phyloP scores from a whole-genome alignment of 1,140 invertebrate species.

The Drosophila bipectinata region DNA sequence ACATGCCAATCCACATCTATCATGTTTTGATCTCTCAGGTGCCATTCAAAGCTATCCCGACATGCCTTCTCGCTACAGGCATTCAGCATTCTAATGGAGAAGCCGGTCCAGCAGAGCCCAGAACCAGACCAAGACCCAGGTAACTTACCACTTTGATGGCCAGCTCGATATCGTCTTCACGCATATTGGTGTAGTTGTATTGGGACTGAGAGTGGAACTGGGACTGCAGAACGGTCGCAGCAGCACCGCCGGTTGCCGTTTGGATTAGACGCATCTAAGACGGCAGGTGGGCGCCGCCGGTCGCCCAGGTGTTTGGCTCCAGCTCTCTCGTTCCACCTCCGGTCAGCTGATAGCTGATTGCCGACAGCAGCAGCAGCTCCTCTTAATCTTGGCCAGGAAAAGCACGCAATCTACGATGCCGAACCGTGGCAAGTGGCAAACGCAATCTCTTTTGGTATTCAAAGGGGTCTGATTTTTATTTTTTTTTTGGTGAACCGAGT shows the following conservation, averaged over 20 bases:
- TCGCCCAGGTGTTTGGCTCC: slow-evolving; percentile 37
- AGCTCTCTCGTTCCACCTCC: slow-evolving; percentile 10
- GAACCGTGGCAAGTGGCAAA: slow-evolving; percentile 8
- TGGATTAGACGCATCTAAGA: slow-evolving; percentile 74
- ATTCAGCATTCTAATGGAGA: slow-evolving; percentile 38
- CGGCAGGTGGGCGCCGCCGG: slow-evolving; percentile 46
- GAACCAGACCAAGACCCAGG: background rate
- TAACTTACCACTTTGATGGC: slow-evolving; percentile 90
- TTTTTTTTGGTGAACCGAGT: slow-evolving; percentile 23
- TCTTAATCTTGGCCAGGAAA: slow-evolving; percentile 8
- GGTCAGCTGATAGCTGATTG: slow-evolving; percentile 25
- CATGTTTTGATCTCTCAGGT: slow-evolving; percentile 8
- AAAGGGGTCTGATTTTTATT: slow-evolving; percentile 19
- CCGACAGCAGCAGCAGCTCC: slow-evolving; percentile 4
- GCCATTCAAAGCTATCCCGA: slow-evolving; percentile 14
- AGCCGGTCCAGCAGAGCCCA: background rate
- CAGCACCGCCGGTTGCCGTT: slow-evolving; percentile 73
- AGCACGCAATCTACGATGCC: slow-evolving; percentile 23
- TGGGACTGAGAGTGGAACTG: slow-evolving; percentile 70
- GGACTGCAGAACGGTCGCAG: slow-evolving; percentile 70
- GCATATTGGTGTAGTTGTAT: slow-evolving; percentile 86
- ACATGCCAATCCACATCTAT: slow-evolving; percentile 2
- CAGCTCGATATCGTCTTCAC: slow-evolving; percentile 96
- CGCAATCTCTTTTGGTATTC: slow-evolving; percentile 1
- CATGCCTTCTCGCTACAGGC: background rate